Base-by-base conservation (phyloP, 2,888 invertebrate genomes). In the Agriopis leucophaearia region DNA sequence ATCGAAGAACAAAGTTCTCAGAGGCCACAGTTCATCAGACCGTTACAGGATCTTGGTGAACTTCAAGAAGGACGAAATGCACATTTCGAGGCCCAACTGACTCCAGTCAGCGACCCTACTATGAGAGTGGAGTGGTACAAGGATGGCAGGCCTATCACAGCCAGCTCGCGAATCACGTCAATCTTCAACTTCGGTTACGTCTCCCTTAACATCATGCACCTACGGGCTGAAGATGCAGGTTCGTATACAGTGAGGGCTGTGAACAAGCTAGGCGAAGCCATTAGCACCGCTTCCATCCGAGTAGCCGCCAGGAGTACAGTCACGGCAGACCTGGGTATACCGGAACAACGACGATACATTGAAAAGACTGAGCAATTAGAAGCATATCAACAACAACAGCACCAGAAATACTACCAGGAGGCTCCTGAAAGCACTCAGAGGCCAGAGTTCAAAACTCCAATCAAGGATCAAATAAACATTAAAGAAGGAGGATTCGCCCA, bases 171-270 rank as follows among this genome's bases (percentile, higher is more conserved):
- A 94, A 99, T 98, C 94, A 98, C 98, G 89, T 98, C 98, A 89
- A 98, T 98, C 95, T 98, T 98, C 96, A 99, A 99, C 96, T 99
- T 99, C 96, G 99, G 99, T 90, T 99, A 99, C 96, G 99, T 99
- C 95, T 98, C 98, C 94, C 97, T 99, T 86, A 99, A 99, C 94
- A 99, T 99, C 93, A 95, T 98, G 96, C 99, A 99, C 96, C 97
- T 99, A 95, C 97, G 99, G 95, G 96, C 97, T 95, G 99, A 99
- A 96, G 99, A 99, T 96, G 97, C 97, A 86, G 99, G 99, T 93
- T 97, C 97, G 91, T 98, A 98, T 83, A 98, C 97, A 81, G 97
- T 97, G 88, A 96, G 98, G 84, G 98, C 98, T 94, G 96, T 97
- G 78, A 98, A 98, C 89, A 96, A 97, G 86, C 95, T 97, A 85